Conservation (phyloP, 1,140 invertebrate genomes). For the Bombus haemorrhoidalis region DNA sequence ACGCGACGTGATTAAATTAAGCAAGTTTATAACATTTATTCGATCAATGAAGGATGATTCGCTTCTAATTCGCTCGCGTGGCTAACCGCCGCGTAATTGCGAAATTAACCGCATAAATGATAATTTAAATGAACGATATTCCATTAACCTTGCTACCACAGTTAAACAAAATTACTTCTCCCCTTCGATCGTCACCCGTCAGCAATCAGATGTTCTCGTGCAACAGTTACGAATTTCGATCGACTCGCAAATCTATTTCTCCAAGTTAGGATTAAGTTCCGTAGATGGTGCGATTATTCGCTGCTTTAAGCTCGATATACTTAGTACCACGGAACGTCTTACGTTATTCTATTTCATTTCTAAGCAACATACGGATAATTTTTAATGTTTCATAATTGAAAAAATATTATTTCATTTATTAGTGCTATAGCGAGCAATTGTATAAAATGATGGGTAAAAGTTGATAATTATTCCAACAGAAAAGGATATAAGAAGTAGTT, state of each 20-base stretch:
- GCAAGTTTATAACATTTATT: background rate
- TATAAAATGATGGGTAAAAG: too few species aligned
- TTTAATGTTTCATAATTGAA: too few species aligned
- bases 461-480: too few species aligned
- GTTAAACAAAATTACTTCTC: background rate
- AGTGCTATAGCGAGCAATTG: too few species aligned
- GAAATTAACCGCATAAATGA: constrained; percentile 24
- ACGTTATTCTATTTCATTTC: background rate
- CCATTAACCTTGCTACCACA: background rate
- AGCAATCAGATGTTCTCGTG: background rate
- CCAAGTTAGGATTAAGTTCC: background rate
- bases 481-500: too few species aligned
- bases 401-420: too few species aligned
- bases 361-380: too few species aligned
- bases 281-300: too few species aligned
- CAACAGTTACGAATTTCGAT: background rate
- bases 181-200: too few species aligned
- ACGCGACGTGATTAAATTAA: constrained; percentile 21
- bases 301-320: background rate
- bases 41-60: constrained; percentile 35
- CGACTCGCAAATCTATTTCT: background rate
- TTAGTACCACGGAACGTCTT: background rate
- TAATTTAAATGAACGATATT: constrained; percentile 11
- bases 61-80: constrained; percentile 8
- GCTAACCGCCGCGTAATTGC: background rate